phyloP scores from a whole-genome alignment of 1,140 invertebrate genomes.

The Pseudobourletiella spinata region DNA sequence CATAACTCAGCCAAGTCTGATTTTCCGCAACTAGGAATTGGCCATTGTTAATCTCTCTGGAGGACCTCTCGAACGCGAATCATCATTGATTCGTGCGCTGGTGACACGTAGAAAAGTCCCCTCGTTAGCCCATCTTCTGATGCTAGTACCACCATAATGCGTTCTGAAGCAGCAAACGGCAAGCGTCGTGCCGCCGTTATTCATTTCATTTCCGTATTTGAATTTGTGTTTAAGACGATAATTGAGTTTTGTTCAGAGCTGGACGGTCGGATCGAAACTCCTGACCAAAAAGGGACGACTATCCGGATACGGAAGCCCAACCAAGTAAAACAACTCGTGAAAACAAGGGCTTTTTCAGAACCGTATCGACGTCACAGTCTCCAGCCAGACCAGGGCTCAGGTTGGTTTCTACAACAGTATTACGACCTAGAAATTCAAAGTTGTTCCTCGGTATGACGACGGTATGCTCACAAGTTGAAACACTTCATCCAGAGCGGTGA shows the following conservation, averaged over 20 bases:
- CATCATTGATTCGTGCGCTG: too few species aligned
- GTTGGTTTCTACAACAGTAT: slow-evolving; percentile 84
- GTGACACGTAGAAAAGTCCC: too few species aligned
- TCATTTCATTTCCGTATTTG: not conserved
- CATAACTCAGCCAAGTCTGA: too few species aligned
- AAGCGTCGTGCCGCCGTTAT: not conserved
- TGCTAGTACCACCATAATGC: not conserved
- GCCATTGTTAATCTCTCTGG: too few species aligned
- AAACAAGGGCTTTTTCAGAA: slow-evolving; percentile 72
- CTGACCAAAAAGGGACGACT: not conserved
- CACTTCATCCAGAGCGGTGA: slow-evolving; percentile 50
- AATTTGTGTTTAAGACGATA: not conserved
- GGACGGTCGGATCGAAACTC: not conserved
- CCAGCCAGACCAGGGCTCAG: slow-evolving; percentile 69
- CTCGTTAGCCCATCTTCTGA: not conserved
- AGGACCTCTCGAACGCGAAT: too few species aligned
- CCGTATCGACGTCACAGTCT: slow-evolving; percentile 67
- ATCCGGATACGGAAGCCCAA: slow-evolving; percentile 58
- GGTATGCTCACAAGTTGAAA: not conserved
- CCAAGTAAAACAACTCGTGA: slow-evolving; percentile 75
- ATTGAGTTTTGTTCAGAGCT: not conserved
- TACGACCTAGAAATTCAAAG: slow-evolving; percentile 85
- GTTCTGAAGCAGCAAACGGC: not conserved
- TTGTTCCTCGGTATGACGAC: slow-evolving; percentile 64
- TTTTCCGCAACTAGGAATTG: too few species aligned